Percentiles rank a stretch among this genome's conserved stretches.
Conservation (phyloP, 1,140 invertebrate species). For the Apis florea region DNA sequence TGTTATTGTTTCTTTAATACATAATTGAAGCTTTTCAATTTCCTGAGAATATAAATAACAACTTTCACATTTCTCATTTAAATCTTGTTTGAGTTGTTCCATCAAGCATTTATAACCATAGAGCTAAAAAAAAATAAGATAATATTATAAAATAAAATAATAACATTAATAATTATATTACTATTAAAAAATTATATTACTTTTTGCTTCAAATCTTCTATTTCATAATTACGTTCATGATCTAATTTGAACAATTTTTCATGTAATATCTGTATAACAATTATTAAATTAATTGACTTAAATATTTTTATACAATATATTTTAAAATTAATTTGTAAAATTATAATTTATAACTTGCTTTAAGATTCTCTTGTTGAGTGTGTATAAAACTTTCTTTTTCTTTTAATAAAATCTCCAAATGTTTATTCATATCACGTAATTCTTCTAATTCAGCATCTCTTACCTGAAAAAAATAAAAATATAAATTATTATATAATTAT, state of each 20-base stretch:
- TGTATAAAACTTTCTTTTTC: slow-evolving; percentile 50
- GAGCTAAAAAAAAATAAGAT: slow-evolving; percentile 44
- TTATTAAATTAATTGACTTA: slow-evolving; percentile 1
- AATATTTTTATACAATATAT: no score
- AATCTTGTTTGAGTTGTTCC: slow-evolving; percentile 51
- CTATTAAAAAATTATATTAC: slow-evolving; percentile 54
- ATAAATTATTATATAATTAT: not conserved
- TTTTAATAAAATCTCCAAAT: slow-evolving; percentile 49
- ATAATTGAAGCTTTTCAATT: slow-evolving; percentile 50
- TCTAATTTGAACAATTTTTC: slow-evolving; percentile 36
- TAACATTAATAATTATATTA: not conserved
- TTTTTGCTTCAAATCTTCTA: slow-evolving; percentile 55
- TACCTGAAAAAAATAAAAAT: slow-evolving; percentile 46
- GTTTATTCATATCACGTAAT: slow-evolving; percentile 45
- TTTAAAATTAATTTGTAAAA: not conserved
- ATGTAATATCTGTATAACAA: slow-evolving; percentile 48
- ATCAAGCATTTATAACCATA: slow-evolving; percentile 42
- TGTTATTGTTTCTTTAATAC: slow-evolving; percentile 38
- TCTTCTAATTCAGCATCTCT: slow-evolving; percentile 67
- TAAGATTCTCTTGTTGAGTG: slow-evolving; percentile 47
- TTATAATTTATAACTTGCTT: slow-evolving; percentile 44
- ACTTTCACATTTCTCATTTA: slow-evolving; percentile 52
- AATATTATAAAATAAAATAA: not conserved
- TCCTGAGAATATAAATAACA: slow-evolving; percentile 55
- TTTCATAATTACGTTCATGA: slow-evolving; percentile 41